These are phyloP conservation scores for Siniperca knerii DNA, from an alignment of 2,113 vertebrate species.

Conservation along the genomic window DNA sequence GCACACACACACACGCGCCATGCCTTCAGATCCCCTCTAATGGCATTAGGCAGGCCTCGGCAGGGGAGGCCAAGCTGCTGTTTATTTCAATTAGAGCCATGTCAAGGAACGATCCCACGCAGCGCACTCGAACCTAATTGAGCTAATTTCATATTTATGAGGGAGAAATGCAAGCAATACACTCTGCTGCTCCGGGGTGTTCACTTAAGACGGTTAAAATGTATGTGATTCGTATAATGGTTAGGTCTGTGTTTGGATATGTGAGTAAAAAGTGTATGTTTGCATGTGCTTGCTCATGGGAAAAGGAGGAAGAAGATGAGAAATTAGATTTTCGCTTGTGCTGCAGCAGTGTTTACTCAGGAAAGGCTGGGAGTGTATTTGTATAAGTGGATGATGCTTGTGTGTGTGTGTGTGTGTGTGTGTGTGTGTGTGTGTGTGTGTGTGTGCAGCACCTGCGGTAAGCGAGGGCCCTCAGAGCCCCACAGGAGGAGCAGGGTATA, in stretches of 20 bases:
- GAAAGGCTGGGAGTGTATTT: conserved; percentile 10
- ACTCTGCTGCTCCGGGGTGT: background rate
- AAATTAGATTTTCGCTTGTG: conserved; percentile 12
- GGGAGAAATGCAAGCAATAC: conserved; percentile 25
- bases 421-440: conserved; percentile 16
- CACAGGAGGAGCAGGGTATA: background rate
- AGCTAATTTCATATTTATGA: conserved; percentile 72
- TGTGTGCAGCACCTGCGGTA: conserved; percentile 26
- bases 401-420: conserved; percentile 18
- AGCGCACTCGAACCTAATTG: conserved; percentile 14
- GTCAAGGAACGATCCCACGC: conserved; percentile 49
- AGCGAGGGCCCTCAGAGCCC: conserved; percentile 1
- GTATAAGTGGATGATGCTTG: conserved; percentile 8
- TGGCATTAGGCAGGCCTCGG: conserved; percentile 54
- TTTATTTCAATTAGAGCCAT: conserved; percentile 70
- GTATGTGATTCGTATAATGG: background rate
- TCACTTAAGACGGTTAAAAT: background rate
- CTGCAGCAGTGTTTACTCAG: conserved; percentile 21
- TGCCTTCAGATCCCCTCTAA: conserved; percentile 60
- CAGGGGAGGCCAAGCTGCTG: conserved; percentile 54
- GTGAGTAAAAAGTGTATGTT: background rate
- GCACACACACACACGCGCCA: conserved; percentile 23
- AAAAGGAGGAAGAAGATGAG: background rate
- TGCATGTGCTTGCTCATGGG: background rate
- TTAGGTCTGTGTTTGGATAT: background rate